phyloP scores from a whole-genome alignment of 1,140 invertebrate genomes.

The Babylonia areolata region DNA sequence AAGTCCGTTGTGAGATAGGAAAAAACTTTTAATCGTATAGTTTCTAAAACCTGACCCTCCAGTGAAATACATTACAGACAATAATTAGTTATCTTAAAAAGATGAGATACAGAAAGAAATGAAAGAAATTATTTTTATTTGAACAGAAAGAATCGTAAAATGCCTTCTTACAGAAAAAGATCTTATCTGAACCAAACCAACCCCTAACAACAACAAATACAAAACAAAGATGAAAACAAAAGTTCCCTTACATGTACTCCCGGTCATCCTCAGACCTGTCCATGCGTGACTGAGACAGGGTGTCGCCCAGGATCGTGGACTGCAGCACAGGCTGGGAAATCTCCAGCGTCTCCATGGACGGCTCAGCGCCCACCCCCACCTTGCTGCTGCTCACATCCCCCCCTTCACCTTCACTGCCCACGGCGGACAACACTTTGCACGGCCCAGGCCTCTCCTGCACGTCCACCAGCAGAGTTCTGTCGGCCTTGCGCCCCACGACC shows the following conservation, averaged over 20 bases:
- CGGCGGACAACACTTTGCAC: neutral
- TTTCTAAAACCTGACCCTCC: too few relatives aligned
- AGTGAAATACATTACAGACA: too few relatives aligned
- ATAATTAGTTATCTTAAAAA: too few relatives aligned
- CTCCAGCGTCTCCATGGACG: conserved; percentile 3
- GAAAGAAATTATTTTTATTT: too few relatives aligned
- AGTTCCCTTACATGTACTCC: conserved; percentile 14
- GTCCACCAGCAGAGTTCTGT: conserved; percentile 4
- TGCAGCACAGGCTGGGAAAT: conserved; percentile 29
- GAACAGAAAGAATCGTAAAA: too few relatives aligned
- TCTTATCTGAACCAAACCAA: too few relatives aligned
- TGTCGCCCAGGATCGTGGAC: conserved; percentile 32
- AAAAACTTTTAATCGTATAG: too few relatives aligned
- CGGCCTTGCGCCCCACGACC: conserved; percentile 13
- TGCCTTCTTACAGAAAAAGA: too few relatives aligned
- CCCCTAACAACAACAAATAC: too few relatives aligned
- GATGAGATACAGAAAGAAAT: too few relatives aligned
- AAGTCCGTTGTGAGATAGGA: too few relatives aligned
- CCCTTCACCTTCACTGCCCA: neutral
- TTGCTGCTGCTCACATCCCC: neutral
- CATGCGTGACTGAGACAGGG: conserved; percentile 9
- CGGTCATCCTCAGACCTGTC: neutral
- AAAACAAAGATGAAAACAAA: too few relatives aligned
- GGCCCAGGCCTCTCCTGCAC: neutral
- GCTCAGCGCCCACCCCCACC: neutral